Evolutionary conservation across 1,140 invertebrate genomes (phyloP).

Genomic region (Zophobas morio): DNA sequence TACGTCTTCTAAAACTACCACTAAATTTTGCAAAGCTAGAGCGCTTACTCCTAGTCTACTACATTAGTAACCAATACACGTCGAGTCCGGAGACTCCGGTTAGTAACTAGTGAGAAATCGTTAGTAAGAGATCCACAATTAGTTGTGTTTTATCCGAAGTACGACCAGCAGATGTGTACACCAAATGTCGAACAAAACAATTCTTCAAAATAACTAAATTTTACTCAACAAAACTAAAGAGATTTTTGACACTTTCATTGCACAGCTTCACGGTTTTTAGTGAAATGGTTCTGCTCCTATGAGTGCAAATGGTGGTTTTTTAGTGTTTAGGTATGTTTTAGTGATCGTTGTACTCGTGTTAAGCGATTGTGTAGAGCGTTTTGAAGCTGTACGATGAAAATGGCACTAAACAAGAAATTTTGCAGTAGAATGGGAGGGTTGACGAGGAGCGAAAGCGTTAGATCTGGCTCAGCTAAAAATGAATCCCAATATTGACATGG

Average conservation of each 20-base stretch:
- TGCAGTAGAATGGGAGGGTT: constrained; percentile 47
- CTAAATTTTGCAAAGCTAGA: background rate
- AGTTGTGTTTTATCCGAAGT: constrained; percentile 19
- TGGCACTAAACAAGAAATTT: constrained; percentile 37
- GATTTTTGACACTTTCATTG: constrained; percentile 15
- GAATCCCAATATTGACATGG: constrained; percentile 27
- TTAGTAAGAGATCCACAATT: constrained; percentile 37
- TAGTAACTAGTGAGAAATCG: constrained; percentile 29
- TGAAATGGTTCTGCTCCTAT: background rate
- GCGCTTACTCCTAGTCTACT: constrained; percentile 1
- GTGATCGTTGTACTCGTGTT: background rate
- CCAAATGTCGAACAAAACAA: constrained; percentile 30
- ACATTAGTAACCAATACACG: background rate
- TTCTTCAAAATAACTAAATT: constrained; percentile 36
- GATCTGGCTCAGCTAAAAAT: constrained; percentile 8
- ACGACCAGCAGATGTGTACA: constrained; percentile 36
- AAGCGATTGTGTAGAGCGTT: background rate
- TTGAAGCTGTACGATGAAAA: constrained; percentile 26
- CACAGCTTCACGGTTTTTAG: background rate
- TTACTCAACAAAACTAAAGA: constrained; percentile 43
- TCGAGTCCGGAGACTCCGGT: constrained; percentile 3
- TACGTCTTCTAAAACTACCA: background rate
- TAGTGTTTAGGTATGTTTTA: no score
- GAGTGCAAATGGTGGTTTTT: no score
- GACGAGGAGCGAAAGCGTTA: constrained; percentile 24